Conservation (phyloP, 1,140 invertebrate genomes). For the Limonius californicus region DNA sequence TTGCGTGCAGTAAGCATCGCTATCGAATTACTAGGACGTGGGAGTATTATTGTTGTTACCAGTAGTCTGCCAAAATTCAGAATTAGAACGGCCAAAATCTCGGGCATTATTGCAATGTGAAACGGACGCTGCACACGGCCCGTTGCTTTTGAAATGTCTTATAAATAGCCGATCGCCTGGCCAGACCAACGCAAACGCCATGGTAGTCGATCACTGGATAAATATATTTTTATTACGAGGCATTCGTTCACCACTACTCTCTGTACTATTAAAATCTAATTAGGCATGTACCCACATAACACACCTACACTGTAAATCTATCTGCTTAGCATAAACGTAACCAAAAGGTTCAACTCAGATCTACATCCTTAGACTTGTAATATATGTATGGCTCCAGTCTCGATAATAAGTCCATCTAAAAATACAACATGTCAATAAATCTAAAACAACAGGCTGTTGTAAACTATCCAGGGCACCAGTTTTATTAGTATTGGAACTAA, state of each 20-base stretch:
- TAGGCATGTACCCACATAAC: no score
- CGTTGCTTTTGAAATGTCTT: slow-evolving; percentile 16
- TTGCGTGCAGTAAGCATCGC: background rate
- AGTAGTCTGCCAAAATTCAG: slow-evolving; percentile 25
- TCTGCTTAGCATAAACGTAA: no score
- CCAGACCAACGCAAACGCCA: background rate
- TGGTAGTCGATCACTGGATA: background rate
- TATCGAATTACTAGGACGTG: slow-evolving; percentile 20
- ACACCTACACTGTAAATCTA: no score
- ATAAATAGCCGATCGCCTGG: slow-evolving; percentile 2
- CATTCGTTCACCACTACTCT: background rate
- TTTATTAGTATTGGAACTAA: no score
- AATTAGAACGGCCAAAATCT: slow-evolving; percentile 24
- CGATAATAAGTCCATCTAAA: no score
- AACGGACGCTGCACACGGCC: slow-evolving; percentile 17
- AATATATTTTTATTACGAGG: background rate
- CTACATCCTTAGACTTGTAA: no score
- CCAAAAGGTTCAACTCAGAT: no score
- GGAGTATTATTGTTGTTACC: slow-evolving; percentile 19
- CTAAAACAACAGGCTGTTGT: no score
- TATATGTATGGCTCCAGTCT: no score
- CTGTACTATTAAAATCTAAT: background rate
- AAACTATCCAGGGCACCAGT: no score
- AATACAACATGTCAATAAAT: no score
- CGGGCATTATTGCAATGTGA: slow-evolving; percentile 21